These are phyloP conservation scores for Peromyscus melanophrys DNA, from an alignment of 2,797 vertebrate genomes.

Conservation along the genomic window DNA sequence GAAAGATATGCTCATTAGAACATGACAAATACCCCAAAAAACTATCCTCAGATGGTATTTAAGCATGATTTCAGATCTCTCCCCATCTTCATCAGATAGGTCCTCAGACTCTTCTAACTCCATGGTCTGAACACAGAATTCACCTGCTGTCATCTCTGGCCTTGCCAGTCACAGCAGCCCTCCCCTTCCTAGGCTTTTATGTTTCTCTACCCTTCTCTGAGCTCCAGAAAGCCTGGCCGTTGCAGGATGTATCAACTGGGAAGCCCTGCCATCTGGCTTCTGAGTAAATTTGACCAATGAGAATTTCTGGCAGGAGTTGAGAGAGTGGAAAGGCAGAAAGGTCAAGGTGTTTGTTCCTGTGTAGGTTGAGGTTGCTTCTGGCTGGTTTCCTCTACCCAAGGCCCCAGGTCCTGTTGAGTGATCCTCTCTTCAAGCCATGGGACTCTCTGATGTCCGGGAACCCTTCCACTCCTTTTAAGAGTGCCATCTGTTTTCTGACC, in stretches of 20 bases:
- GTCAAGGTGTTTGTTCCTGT: neutral
- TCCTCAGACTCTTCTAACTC: neutral
- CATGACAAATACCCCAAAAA: neutral
- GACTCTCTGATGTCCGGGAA: conserved; percentile 62
- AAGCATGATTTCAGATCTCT: neutral
- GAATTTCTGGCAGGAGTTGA: neutral
- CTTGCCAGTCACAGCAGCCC: neutral
- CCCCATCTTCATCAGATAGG: neutral
- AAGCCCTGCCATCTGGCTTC: conserved; percentile 20
- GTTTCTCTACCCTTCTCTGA: neutral
- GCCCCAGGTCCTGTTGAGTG: neutral
- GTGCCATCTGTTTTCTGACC: conserved; percentile 75
- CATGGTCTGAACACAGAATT: neutral
- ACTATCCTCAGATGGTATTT: neutral
- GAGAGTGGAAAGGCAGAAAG: neutral
- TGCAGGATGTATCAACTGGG: neutral
- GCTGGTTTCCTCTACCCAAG: conserved; percentile 34
- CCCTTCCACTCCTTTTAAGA: conserved; percentile 68
- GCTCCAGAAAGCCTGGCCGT: neutral
- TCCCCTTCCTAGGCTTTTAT: neutral
- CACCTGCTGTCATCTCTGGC: neutral
- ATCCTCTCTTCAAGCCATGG: conserved; percentile 1
- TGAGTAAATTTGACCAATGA: conserved; percentile 33
- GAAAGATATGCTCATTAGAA: neutral
- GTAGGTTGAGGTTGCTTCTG: neutral